Evolutionary conservation across 2,888 invertebrate genomes (phyloP).

Genomic region (Rhagonycha fulva): DNA sequence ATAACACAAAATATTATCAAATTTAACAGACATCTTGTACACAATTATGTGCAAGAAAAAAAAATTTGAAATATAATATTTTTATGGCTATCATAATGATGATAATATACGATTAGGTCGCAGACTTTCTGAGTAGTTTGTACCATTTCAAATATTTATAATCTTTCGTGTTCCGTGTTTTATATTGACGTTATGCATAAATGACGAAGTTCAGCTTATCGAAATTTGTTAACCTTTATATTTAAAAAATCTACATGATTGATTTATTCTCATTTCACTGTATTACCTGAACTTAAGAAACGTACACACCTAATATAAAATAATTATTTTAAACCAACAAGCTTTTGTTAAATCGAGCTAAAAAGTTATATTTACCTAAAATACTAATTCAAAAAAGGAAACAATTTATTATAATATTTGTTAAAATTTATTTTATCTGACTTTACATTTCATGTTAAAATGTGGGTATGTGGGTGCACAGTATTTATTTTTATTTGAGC

Average conservation of each 20-base stretch:
- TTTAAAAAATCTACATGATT: neutral
- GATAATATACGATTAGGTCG: no score
- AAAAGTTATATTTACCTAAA: neutral
- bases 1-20: neutral
- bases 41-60: no score
- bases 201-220: neutral
- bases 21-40: neutral
- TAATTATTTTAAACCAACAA: neutral
- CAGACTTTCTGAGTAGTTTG: no score
- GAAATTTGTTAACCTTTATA: neutral
- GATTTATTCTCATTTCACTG: neutral
- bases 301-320: neutral
- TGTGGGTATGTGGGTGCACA: neutral
- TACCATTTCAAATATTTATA: neutral
- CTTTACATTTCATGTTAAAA: neutral
- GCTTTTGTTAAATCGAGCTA: neutral
- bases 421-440: neutral
- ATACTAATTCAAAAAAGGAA: neutral
- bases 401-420: neutral
- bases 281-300: neutral
- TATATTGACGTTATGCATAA: neutral
- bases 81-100: no score
- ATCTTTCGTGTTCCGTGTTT: neutral
- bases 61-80: no score
- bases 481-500: neutral